phyloP scores from a whole-genome alignment of 2,113 vertebrate genomes.

The Etheostoma spectabile region DNA sequence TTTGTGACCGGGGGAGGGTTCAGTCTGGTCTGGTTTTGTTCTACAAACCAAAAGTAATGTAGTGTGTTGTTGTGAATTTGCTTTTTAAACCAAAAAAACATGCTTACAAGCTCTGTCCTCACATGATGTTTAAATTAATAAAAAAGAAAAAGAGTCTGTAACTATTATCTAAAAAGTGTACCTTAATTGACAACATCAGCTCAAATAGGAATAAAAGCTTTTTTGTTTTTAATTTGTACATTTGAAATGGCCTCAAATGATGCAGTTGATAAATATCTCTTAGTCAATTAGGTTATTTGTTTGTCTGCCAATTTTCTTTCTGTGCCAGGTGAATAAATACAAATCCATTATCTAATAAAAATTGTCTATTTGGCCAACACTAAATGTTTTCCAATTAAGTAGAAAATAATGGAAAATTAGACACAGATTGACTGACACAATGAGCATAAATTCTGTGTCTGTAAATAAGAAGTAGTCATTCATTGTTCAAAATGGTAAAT shows the following conservation, averaged over 20 bases:
- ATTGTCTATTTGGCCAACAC: conserved; percentile 33
- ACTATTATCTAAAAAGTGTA: conserved; percentile 45
- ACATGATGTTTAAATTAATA: conserved; percentile 6
- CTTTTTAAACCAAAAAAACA: conserved; percentile 10
- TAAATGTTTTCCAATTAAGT: conserved; percentile 60
- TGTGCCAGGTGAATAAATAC: conserved; percentile 60
- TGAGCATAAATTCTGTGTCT: conserved; percentile 38
- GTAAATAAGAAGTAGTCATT: conserved; percentile 45
- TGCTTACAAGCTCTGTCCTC: neutral
- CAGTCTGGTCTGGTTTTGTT: neutral
- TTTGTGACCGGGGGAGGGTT: neutral
- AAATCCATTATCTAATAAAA: conserved; percentile 59
- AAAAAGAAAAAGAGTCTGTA: conserved; percentile 10
- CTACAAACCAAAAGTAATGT: conserved; percentile 8
- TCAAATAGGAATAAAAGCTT: conserved; percentile 40
- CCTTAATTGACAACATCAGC: conserved; percentile 46
- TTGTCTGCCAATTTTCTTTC: conserved; percentile 59
- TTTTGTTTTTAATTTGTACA: conserved; percentile 58
- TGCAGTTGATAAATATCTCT: conserved; percentile 66
- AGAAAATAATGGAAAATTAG: conserved; percentile 55
- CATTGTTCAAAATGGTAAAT: conserved; percentile 62
- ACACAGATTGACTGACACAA: conserved; percentile 47
- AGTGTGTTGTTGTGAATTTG: conserved; percentile 21
- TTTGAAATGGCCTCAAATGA: conserved; percentile 57
- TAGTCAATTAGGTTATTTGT: conserved; percentile 49